Evolutionary conservation across 2,888 invertebrate species (phyloP), one percentile per base, ranked within the genome.

Genomic region (Pheosia gnoma): DNA sequence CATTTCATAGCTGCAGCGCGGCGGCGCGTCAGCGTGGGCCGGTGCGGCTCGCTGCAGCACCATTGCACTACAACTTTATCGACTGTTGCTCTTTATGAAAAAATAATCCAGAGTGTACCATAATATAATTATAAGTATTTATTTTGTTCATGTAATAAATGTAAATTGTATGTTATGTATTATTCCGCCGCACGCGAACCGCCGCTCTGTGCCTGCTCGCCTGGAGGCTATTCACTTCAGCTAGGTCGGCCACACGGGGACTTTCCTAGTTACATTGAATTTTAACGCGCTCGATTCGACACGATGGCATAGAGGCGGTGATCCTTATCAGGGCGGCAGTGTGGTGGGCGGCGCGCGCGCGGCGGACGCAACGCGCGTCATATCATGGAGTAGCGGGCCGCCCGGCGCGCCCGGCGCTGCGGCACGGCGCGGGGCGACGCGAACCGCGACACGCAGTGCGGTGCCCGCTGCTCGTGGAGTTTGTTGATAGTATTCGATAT

Each of bases 401-500:
- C 56, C 60, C 72, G 61, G 57, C 62, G 61, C 61, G 54, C 59
- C 61, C 75, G 75, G 78, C 65, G 75, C 72, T 68, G 68, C 68
- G 72, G 68, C 77, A 1, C 43, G 10, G 9, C 43, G 1, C 43
- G 43, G 43, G 9, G 43, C 0, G 43, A 0, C 9, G 9, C 43
- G 43, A 8, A 1, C 9, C 43, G 43, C 9, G 43, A 8, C 43
- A 7, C 39, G 7, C 7, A 9, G 43, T 9, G 9, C 43, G 43
- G 9, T 8, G 9, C 43, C 10, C 8, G 9, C 10, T 8, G 43
- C 3, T 10, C 10, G 10, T 43, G 8, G 9, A 39, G 8, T 7
- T 43, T 43, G 43, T 43, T 86, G 82, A 82, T 59, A 56, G 7
- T 56, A 58, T 72, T 69, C 77, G 75, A 83, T 82, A 82, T 79